Conservation (phyloP, 2,113 vertebrate species). For the Probosciger aterrimus region DNA sequence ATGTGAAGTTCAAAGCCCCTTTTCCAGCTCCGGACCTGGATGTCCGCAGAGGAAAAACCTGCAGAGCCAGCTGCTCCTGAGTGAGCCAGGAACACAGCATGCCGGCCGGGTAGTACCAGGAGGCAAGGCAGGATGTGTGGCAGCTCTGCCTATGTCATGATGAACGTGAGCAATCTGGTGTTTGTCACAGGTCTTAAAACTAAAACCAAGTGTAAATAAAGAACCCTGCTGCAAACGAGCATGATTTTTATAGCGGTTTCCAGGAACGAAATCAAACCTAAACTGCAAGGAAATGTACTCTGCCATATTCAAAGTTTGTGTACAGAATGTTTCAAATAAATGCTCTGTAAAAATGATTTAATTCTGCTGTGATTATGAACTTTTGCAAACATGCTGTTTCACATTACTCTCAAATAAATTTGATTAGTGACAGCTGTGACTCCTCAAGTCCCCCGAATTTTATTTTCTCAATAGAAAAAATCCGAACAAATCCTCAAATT, state of each 20-base stretch:
- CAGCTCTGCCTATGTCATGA: background rate
- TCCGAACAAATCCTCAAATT: background rate
- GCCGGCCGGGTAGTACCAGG: background rate
- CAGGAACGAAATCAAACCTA: conserved; percentile 29
- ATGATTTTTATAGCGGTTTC: background rate
- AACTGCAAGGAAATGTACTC: conserved; percentile 2
- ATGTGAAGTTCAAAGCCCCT: background rate
- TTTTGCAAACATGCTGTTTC: background rate
- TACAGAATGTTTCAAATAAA: conserved; percentile 40
- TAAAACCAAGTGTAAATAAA: conserved; percentile 24
- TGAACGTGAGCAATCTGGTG: conserved; percentile 20
- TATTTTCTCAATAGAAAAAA: background rate
- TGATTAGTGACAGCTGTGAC: background rate
- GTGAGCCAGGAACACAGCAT: background rate
- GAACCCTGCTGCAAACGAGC: background rate
- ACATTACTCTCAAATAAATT: conserved; percentile 1
- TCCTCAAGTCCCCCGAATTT: background rate
- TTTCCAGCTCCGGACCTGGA: background rate
- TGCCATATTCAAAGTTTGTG: conserved; percentile 26
- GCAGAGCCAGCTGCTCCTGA: background rate
- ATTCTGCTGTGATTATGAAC: conserved; percentile 31
- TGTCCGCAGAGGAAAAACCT: background rate
- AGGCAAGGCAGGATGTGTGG: background rate
- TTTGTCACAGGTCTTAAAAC: conserved; percentile 59
- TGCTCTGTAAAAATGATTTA: conserved; percentile 51